These are phyloP conservation scores for Margarornis squamiger DNA, from an alignment of 2,797 vertebrate species.

Conservation along the genomic window DNA sequence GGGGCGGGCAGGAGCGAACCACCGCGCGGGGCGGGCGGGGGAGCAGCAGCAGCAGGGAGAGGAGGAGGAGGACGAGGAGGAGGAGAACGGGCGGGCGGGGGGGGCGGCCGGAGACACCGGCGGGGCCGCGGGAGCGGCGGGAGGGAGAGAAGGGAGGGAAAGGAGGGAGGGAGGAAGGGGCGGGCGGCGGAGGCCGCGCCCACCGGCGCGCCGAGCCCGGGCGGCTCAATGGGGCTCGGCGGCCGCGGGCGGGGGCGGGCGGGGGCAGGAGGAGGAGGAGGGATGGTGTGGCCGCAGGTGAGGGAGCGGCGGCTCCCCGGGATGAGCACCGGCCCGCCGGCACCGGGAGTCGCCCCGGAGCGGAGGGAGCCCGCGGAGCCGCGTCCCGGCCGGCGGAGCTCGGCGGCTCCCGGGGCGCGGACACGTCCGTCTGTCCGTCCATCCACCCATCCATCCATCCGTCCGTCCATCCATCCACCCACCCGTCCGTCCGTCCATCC, in stretches of 20 bases:
- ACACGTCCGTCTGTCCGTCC: rapidly evolving
- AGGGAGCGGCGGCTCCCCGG: not conserved
- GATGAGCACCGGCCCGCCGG: not conserved
- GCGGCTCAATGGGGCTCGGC: not conserved
- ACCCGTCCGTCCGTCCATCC: no score
- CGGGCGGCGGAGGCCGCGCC: not conserved
- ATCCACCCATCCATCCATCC: no score
- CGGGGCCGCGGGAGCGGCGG: not conserved
- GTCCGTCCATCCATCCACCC: no score
- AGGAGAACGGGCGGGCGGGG: not conserved
- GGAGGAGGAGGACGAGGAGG: not conserved
- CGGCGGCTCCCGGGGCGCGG: not conserved
- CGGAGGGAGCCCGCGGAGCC: not conserved
- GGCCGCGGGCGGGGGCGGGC: not conserved
- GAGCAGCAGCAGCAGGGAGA: no score
- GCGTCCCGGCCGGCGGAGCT: not conserved
- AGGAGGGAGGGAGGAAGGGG: not conserved
- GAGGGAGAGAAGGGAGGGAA: not conserved
- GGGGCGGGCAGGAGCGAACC: constrained; percentile 18
- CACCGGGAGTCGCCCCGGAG: not conserved
- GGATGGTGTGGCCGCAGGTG: not conserved
- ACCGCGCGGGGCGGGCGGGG: not conserved
- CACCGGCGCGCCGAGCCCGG: not conserved
- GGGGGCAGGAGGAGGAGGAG: not conserved
- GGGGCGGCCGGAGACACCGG: not conserved